phyloP scores from a whole-genome alignment of 2,888 invertebrate genomes.

The Ctena decussata region DNA sequence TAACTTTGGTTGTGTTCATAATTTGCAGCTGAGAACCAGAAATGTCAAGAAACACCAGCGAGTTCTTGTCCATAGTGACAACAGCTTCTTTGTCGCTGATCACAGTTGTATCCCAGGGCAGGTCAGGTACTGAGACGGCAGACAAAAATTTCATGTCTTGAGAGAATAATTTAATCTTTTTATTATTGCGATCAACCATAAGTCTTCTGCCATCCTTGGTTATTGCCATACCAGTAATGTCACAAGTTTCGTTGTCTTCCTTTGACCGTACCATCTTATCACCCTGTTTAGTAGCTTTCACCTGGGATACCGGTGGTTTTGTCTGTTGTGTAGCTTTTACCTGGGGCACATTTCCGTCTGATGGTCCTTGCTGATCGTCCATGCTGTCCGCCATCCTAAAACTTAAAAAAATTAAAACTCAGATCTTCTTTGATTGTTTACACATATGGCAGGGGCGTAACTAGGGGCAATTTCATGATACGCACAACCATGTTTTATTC shows the following conservation, averaged over 20 bases:
- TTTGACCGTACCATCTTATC: too few species aligned
- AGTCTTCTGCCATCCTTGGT: neutral
- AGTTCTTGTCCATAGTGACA: neutral
- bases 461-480: too few species aligned
- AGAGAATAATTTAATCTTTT: neutral
- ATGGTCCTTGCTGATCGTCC: too few species aligned
- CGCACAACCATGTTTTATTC: too few species aligned
- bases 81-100: neutral
- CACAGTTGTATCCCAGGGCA: neutral
- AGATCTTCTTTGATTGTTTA: too few species aligned
- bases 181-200: neutral
- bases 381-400: too few species aligned
- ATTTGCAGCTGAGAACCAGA: neutral
- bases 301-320: too few species aligned
- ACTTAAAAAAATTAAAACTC: too few species aligned
- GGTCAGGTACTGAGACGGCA: neutral
- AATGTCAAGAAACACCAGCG: neutral
- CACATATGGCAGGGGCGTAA: too few species aligned
- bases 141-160: neutral
- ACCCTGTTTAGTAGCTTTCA: too few species aligned
- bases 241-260: neutral
- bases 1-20: neutral
- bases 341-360: too few species aligned
- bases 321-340: too few species aligned
- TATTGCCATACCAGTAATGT: neutral